Base-by-base conservation (phyloP, 2,888 invertebrate species). In the Axea sp. region DNA sequence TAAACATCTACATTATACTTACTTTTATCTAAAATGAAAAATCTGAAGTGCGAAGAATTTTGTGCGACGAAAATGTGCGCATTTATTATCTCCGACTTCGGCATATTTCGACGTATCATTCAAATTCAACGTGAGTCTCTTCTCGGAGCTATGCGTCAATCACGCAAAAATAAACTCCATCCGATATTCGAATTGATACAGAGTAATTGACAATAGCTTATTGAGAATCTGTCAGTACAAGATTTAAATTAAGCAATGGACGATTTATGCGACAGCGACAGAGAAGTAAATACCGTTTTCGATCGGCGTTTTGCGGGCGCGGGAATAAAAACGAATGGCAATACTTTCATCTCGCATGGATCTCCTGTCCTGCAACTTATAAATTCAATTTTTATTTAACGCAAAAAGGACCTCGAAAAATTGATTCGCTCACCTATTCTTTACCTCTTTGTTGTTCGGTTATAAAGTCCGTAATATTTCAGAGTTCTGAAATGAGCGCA, bases 161-260 rank as follows among this genome's bases (percentile, higher is more conserved):
- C 84, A 81, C 69, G 47, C 76, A 73, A 80, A 80, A 81, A 81
- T 79, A 79, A 83, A 80, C 77, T 76, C 75, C 45, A 45, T 59
- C 45, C 51, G 78, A 80, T 60, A 49, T 43, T 47, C 41, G 78
- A 80, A 82, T 79, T 79, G 82, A 83, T 83, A 82, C 77, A 77
- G 76, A 72, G 77, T 82, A 83, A 84, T 83, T 81, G 83, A 82
- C 83, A 82, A 80, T 79, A 72, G 82, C 79, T 83, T 83, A 82
- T 82, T 80, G 82, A 81, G 78, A 75, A 82, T 82, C 82, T 78
- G 83, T 81, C 82, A 77, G 78, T 62, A 73, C 37, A 62, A 78
- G 79, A 81, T 82, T 80, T 79, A 77, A 79, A 79, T 79, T 77
- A 78, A 80, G 76, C 80, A 75, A 77, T 71, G 76, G 71, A 75